These are phyloP conservation scores for Mastomys coucha DNA, from an alignment of 2,113 vertebrate species.

Conservation along the genomic window DNA sequence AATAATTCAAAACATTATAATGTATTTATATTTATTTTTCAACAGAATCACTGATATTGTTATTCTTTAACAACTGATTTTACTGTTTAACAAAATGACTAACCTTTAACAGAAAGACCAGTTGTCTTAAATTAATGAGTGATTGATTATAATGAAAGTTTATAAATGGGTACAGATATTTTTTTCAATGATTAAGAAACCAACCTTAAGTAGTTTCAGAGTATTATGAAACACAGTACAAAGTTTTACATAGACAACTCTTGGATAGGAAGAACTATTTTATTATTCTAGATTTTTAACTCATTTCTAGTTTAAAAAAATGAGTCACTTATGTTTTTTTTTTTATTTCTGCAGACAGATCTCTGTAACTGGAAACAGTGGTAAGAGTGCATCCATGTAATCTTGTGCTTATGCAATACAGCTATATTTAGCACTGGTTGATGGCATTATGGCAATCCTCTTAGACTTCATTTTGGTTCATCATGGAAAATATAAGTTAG, in stretches of 20 bases:
- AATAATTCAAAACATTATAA: neutral
- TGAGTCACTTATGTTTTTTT: neutral
- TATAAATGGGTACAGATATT: conserved; percentile 34
- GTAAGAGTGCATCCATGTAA: neutral
- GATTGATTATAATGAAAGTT: neutral
- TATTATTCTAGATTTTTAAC: conserved; percentile 25
- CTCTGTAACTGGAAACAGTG: neutral
- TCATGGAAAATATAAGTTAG: neutral
- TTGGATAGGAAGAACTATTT: neutral
- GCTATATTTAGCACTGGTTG: conserved; percentile 32
- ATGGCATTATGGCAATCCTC: conserved; percentile 34
- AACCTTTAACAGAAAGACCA: neutral
- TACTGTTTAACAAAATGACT: neutral
- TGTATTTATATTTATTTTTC: neutral
- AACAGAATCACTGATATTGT: neutral
- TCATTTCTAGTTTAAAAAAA: conserved; percentile 39
- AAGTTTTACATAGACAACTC: neutral
- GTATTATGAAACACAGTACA: neutral
- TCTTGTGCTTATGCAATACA: neutral
- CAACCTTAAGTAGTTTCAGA: neutral
- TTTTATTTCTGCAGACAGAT: conserved; percentile 16
- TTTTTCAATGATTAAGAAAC: neutral
- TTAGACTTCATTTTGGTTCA: conserved; percentile 4
- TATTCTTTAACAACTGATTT: neutral
- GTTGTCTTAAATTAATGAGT: conserved; percentile 16